phyloP scores from a whole-genome alignment of 1,140 invertebrate species.

The Archegozetes longisetosus region DNA sequence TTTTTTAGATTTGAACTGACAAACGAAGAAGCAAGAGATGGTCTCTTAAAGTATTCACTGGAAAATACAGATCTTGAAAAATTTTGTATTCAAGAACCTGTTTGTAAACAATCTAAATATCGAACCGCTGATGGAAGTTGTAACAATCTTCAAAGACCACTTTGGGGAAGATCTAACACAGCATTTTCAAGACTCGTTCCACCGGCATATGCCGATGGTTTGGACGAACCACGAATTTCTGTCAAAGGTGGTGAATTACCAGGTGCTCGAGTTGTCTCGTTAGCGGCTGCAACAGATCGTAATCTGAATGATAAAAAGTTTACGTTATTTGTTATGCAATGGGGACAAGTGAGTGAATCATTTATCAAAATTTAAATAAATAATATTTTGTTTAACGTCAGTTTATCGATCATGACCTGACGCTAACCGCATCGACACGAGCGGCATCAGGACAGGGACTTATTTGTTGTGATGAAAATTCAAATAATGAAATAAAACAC shows the following conservation, averaged over 20 bases:
- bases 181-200: conserved; percentile 28
- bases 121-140: conserved; percentile 52
- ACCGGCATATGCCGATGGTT: conserved; percentile 29
- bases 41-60: conserved; percentile 8
- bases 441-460: conserved; percentile 18
- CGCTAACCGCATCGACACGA: conserved; percentile 15
- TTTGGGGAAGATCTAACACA: conserved; percentile 32
- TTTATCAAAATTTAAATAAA: neutral
- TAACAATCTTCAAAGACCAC: conserved; percentile 43
- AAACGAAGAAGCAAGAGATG: conserved; percentile 14
- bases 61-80: conserved; percentile 13
- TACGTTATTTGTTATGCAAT: conserved; percentile 51
- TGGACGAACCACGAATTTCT: conserved; percentile 11
- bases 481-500: conserved; percentile 15
- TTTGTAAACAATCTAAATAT: conserved; percentile 27
- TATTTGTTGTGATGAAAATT: conserved; percentile 23
- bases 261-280: conserved; percentile 19
- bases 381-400: conserved; percentile 1
- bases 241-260: conserved; percentile 17
- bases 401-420: conserved; percentile 18
- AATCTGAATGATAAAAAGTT: conserved; percentile 21
- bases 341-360: conserved; percentile 46
- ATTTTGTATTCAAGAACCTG: conserved; percentile 13
- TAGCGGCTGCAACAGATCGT: conserved; percentile 17
- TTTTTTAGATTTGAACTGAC: conserved; percentile 14